Percentiles rank a stretch among this genome's conserved stretches.
Conservation (phyloP, 2,113 vertebrate species). For the Balaeniceps rex region DNA sequence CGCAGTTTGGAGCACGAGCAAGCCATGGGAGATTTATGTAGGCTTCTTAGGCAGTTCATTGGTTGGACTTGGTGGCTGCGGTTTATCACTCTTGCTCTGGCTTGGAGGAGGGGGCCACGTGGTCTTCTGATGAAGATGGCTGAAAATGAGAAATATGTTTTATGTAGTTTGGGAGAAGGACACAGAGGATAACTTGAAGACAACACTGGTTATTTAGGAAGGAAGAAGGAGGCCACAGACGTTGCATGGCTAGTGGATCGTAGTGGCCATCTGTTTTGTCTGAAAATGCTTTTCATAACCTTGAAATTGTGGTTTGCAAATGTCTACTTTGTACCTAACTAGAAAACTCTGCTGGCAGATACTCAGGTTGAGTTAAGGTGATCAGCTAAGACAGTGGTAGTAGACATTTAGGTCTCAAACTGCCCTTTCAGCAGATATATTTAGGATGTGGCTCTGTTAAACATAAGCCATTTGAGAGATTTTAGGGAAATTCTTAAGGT, state of each 20-base stretch:
- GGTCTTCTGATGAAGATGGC: constrained; percentile 61
- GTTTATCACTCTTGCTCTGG: not conserved
- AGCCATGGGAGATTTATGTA: not conserved
- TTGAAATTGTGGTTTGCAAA: not conserved
- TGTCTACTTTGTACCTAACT: not conserved
- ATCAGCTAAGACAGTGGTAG: not conserved
- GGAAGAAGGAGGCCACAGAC: not conserved
- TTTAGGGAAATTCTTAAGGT: not conserved
- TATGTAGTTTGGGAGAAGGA: not conserved
- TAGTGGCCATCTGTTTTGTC: not conserved
- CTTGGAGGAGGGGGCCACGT: constrained; percentile 49
- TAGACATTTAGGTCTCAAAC: not conserved
- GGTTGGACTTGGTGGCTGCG: not conserved
- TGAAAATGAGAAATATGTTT: not conserved
- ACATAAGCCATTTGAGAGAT: not conserved
- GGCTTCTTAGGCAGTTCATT: not conserved
- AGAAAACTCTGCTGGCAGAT: not conserved
- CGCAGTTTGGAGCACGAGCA: not conserved
- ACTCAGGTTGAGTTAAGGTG: not conserved
- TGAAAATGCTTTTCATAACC: not conserved
- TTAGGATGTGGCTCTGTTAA: not conserved
- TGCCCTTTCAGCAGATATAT: not conserved
- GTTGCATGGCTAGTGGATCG: not conserved
- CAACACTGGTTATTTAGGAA: not conserved
- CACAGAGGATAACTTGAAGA: not conserved